These are phyloP conservation scores for Rhopalosiphum padi DNA, from an alignment of 1,140 invertebrate genomes.

Conservation along the genomic window DNA sequence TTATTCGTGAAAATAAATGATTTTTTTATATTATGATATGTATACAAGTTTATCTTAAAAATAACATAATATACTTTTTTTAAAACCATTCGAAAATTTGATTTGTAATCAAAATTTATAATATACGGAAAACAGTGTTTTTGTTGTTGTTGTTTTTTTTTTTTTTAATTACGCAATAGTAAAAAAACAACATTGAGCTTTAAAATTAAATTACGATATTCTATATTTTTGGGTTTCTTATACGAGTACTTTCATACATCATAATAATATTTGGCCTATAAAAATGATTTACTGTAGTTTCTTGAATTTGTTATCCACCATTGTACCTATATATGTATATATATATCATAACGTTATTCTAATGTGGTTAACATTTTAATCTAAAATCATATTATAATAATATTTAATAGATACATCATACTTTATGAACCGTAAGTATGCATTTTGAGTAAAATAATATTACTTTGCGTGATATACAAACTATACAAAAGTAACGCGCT, in stretches of 20 bases:
- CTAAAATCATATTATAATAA: slow-evolving; percentile 11
- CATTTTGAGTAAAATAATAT: background rate
- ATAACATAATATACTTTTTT: background rate
- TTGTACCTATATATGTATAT: background rate
- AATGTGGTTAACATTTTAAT: background rate
- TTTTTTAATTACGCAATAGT: background rate
- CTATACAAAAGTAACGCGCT: background rate
- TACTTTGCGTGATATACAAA: background rate
- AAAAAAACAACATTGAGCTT: background rate
- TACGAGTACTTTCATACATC: background rate
- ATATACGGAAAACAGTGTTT: background rate
- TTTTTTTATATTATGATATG: background rate
- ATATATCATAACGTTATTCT: background rate
- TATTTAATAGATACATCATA: background rate
- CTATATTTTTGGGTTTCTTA: background rate
- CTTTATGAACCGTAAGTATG: background rate
- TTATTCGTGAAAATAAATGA: background rate
- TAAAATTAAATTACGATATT: background rate
- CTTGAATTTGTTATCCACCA: background rate
- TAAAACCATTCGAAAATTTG: background rate
- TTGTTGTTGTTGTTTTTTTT: too few relatives aligned
- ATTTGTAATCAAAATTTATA: background rate
- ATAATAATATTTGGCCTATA: background rate
- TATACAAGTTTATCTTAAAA: background rate
- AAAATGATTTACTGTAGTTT: background rate